phyloP scores from a whole-genome alignment of 2,888 invertebrate species.

The Nomada flava region DNA sequence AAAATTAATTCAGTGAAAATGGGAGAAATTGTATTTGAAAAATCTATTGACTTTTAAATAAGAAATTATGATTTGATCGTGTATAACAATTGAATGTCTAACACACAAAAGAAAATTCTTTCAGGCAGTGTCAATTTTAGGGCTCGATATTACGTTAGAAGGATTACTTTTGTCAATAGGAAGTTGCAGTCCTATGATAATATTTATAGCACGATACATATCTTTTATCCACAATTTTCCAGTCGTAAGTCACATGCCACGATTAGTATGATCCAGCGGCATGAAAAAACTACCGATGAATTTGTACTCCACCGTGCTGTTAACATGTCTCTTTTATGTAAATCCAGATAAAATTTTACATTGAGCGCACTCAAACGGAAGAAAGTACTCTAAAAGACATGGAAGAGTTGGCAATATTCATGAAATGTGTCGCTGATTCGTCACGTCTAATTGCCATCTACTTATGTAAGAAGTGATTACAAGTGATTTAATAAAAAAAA shows the following conservation, averaged over 20 bases:
- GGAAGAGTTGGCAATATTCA: not conserved
- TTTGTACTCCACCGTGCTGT: not conserved
- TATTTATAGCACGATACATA: not conserved
- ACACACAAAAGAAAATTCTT: not conserved
- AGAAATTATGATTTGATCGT: too few relatives aligned
- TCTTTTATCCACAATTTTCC: not conserved
- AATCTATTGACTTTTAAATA: too few relatives aligned
- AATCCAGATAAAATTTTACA: not conserved
- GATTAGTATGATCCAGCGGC: too few relatives aligned
- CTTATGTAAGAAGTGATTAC: not conserved
- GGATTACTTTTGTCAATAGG: not conserved
- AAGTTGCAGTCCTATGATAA: rapidly evolving
- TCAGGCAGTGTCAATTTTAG: not conserved
- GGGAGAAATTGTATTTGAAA: too few relatives aligned
- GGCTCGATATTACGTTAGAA: not conserved
- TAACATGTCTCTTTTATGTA: not conserved
- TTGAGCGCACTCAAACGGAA: not conserved
- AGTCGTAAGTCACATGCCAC: not conserved
- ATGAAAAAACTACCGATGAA: too few relatives aligned
- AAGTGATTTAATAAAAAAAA: too few relatives aligned
- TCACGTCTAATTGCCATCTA: not conserved
- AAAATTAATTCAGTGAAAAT: too few relatives aligned
- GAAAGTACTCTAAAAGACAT: not conserved
- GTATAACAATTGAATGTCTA: too few relatives aligned
- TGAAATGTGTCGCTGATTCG: not conserved